Conservation (phyloP, 2,888 invertebrate species). For the Euzophera pinguis region DNA sequence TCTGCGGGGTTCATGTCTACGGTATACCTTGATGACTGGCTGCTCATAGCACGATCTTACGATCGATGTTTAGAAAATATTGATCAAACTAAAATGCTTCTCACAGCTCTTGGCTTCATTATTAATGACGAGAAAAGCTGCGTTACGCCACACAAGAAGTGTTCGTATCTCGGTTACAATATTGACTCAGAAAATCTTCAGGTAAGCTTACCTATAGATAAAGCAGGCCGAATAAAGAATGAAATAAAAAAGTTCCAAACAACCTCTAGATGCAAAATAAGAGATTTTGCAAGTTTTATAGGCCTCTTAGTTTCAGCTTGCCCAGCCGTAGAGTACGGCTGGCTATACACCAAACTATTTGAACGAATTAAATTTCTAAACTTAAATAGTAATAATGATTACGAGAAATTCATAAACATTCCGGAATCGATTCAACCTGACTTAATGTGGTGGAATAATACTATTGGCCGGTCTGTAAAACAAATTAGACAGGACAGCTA, state of each 20-base stretch:
- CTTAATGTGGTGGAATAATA: conserved; percentile 6
- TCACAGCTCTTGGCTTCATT: conserved; percentile 19
- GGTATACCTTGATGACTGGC: conserved; percentile 15
- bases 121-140: conserved; percentile 23
- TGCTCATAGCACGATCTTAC: not conserved
- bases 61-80: not conserved
- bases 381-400: not conserved
- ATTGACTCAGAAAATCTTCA: conserved; percentile 13
- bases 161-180: conserved; percentile 20
- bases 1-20: conserved; percentile 13
- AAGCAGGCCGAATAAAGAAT: conserved; percentile 8
- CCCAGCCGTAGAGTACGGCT: conserved; percentile 33
- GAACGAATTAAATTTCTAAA: conserved; percentile 16
- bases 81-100: not conserved
- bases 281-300: conserved; percentile 22
- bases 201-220: conserved; percentile 18
- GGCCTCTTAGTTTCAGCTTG: conserved; percentile 29
- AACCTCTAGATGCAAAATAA: conserved; percentile 21
- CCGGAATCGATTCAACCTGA: not conserved
- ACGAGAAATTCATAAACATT: not conserved
- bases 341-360: conserved; percentile 31
- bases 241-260: conserved; percentile 11
- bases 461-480: not conserved
- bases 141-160: conserved; percentile 12
- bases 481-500: not conserved